A percentile compares a stretch with the other conserved stretches of the same genome.
Conservation (phyloP, 2,113 vertebrate genomes). For the Thinocorus orbignyianus region DNA sequence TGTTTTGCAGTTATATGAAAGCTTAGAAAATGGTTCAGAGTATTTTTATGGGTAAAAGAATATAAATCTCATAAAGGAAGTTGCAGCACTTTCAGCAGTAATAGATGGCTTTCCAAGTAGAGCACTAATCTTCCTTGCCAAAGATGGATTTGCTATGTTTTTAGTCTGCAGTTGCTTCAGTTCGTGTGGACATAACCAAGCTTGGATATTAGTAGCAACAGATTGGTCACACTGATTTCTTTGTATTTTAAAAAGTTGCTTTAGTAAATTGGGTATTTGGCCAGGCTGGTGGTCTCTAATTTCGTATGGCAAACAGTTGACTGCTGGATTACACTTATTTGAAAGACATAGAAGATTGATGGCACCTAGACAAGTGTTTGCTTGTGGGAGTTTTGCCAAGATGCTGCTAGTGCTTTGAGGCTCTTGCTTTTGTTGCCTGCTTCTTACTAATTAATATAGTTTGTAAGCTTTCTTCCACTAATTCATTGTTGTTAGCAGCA, state of each 20-base stretch:
- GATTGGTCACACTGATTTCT: neutral
- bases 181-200: neutral
- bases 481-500: neutral
- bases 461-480: neutral
- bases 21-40: neutral
- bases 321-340: neutral
- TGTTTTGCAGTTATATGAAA: neutral
- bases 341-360: neutral
- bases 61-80: neutral
- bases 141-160: neutral
- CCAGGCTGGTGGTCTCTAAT: neutral
- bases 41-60: neutral
- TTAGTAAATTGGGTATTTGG: neutral
- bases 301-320: neutral
- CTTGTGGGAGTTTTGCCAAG: neutral
- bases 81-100: neutral
- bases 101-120: neutral
- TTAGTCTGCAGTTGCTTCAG: neutral
- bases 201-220: neutral
- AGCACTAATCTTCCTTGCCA: neutral
- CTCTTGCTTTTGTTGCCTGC: neutral
- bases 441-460: neutral
- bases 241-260: neutral
- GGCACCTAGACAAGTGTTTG: neutral
- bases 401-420: neutral